phyloP scores from a whole-genome alignment of 2,797 vertebrate genomes.

The Tapirus indicus region DNA sequence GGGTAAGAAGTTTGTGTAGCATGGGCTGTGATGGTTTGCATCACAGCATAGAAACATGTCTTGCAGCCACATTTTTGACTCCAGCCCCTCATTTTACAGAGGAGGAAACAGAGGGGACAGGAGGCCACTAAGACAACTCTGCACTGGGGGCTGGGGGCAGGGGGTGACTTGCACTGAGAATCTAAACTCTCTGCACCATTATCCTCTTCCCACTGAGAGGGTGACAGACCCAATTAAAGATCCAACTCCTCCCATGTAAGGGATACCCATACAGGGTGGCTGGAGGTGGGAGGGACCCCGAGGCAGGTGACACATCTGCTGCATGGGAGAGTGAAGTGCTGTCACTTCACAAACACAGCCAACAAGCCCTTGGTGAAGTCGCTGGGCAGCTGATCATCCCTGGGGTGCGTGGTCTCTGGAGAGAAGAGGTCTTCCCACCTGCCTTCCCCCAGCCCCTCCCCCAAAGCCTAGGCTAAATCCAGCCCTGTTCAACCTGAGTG shows the following conservation, averaged over 20 bases:
- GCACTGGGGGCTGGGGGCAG: too few species aligned
- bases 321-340: neutral
- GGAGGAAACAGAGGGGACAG: neutral
- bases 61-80: neutral
- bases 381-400: neutral
- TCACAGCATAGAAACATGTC: neutral
- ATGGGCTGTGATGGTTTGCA: neutral
- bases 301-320: neutral
- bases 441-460: neutral
- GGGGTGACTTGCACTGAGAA: neutral
- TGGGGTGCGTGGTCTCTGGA: rapidly evolving
- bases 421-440: neutral
- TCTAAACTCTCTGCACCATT: neutral
- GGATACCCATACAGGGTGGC: neutral
- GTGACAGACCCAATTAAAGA: neutral
- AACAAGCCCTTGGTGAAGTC: neutral
- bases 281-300: neutral
- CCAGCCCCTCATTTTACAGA: neutral
- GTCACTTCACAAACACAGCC: neutral
- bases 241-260: neutral
- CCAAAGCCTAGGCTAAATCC: neutral
- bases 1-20: neutral
- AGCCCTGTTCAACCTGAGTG: neutral
- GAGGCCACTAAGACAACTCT: too few species aligned
- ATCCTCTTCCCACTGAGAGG: neutral